A percentile compares a stretch with the other conserved stretches of the same genome.
Evolutionary conservation across 2,113 vertebrate genomes (phyloP).

Genomic region (Aepyceros melampus): DNA sequence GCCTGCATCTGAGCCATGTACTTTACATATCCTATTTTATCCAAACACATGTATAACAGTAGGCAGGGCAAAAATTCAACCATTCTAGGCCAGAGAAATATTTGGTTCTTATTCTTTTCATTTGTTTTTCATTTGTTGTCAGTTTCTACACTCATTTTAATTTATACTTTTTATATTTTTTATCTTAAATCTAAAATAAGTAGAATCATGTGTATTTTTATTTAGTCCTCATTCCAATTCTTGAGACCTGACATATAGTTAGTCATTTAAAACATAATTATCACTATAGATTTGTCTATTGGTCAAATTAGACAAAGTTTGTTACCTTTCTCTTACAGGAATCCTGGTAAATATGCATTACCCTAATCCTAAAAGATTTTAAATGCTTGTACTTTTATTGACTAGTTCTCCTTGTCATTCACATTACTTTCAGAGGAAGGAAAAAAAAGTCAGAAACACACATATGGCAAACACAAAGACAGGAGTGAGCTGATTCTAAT

Average conservation of each 20-base stretch:
- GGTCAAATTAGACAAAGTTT: not conserved
- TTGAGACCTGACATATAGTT: not conserved
- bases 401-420: not conserved
- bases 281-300: not conserved
- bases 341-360: not conserved
- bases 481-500: not conserved
- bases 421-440: not conserved
- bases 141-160: not conserved
- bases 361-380: constrained; percentile 38
- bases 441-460: not conserved
- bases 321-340: constrained; percentile 9
- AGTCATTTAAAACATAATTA: not conserved
- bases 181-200: not conserved
- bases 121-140: not conserved
- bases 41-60: not conserved
- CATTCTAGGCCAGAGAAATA: not conserved
- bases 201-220: not conserved
- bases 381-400: not conserved
- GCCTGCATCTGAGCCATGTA: not conserved
- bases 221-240: not conserved
- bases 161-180: not conserved
- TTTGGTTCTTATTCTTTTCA: not conserved
- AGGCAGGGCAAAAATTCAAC: not conserved
- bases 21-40: not conserved
- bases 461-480: not conserved